These are phyloP conservation scores for Drosophila limbata DNA, from an alignment of 2,888 invertebrate genomes.

Conservation along the genomic window DNA sequence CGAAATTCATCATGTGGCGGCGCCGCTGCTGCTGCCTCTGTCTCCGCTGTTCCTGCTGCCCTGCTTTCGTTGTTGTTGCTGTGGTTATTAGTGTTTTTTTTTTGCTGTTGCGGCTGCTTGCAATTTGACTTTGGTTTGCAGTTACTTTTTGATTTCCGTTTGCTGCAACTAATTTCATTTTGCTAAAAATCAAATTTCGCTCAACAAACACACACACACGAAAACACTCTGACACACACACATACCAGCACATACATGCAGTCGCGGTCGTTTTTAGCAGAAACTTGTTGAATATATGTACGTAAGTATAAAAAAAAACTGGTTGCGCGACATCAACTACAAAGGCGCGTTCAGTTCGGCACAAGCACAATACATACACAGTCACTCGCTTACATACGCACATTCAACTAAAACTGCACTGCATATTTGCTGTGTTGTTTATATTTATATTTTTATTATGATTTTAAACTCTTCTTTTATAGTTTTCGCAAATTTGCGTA, in stretches of 20 bases:
- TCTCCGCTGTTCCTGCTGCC: conserved; percentile 37
- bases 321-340: conserved; percentile 64
- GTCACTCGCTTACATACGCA: conserved; percentile 13
- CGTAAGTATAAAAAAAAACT: conserved; percentile 54
- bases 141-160: conserved; percentile 61
- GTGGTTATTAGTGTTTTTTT: conserved; percentile 18
- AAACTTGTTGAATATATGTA: conserved; percentile 68
- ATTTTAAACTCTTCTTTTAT: conserved; percentile 23
- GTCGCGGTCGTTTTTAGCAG: conserved; percentile 60
- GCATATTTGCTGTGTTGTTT: conserved; percentile 56
- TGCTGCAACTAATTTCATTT: conserved; percentile 63
- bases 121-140: conserved; percentile 62
- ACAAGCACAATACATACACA: conserved; percentile 25
- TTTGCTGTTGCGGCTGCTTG: conserved; percentile 42
- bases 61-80: conserved; percentile 46
- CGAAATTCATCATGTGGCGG: conserved; percentile 41
- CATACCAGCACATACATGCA: conserved; percentile 37
- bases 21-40: conserved; percentile 18
- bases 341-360: conserved; percentile 47
- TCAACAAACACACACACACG: conserved; percentile 42
- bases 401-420: conserved; percentile 48
- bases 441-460: conserved; percentile 53
- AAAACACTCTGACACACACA: conserved; percentile 27
- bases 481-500: conserved; percentile 41
- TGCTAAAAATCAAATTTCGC: conserved; percentile 66